These are phyloP conservation scores for Ciona savignyi DNA, from an alignment of 23 tunicate genomes.

Conservation along the genomic window DNA sequence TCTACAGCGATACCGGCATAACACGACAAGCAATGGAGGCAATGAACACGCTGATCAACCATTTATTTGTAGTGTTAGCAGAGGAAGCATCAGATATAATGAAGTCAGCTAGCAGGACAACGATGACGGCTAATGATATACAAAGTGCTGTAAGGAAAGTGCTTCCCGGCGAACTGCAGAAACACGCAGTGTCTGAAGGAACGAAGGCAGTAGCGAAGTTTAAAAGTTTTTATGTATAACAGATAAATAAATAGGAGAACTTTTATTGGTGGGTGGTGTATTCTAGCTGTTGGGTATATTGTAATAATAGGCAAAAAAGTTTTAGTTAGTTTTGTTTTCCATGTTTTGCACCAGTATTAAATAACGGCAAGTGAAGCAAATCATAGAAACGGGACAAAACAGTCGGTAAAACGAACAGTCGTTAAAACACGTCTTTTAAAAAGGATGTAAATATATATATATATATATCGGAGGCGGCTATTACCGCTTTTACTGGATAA, in stretches of 20 bases:
- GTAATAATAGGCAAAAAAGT: background rate
- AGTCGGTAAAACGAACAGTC: background rate
- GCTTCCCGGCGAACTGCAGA: conserved; percentile 80
- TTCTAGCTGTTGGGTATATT: background rate
- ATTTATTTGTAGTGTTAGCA: conserved; percentile 46
- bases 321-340: background rate
- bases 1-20: conserved; percentile 80
- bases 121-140: conserved; percentile 71
- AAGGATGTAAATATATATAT: no score
- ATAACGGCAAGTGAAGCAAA: background rate
- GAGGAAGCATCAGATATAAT: conserved; percentile 46
- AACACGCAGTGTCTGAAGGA: conserved; percentile 90
- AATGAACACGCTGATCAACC: conserved; percentile 63
- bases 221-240: conserved; percentile 50
- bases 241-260: no score
- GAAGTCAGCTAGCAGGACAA: conserved; percentile 51
- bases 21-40: conserved; percentile 75
- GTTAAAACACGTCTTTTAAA: no score
- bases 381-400: background rate
- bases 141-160: conserved; percentile 64
- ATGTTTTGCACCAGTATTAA: no score
- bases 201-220: conserved; percentile 87
- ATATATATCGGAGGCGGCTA: no score
- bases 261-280: no score
- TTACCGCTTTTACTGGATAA: no score